Evolutionary conservation across 2,113 vertebrate genomes (phyloP), one percentile per base, ranked within the genome.

Genomic region (Sander lucioperca): DNA sequence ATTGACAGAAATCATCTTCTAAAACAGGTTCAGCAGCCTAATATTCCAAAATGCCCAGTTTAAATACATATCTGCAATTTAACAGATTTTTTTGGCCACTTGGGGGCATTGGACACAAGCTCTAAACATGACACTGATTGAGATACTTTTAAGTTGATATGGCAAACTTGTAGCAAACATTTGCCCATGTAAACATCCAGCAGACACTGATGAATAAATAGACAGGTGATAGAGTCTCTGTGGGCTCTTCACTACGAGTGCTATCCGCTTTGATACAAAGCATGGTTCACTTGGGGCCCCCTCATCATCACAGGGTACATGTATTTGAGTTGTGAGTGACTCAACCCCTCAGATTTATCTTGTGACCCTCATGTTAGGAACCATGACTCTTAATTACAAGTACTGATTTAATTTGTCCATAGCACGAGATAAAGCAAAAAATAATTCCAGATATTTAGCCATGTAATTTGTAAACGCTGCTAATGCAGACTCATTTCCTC

Each of bases 401-500:
- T 51, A 51, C 16, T 53, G 48, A 64, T 27, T 18, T n/a, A 48
- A 36, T 57, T 39, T 77, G 23, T 45, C 36, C 18, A n/a, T 18
- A 18, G 45, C 47, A 23, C 2, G 33, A 23, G 19, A 36, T 11
- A 16, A 50, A 23, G 1, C 6, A 33, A 23, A 51, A 51, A 74
- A 18, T 7, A 36, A 36, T 50, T 62, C 27, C 14, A 15, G 19
- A 47, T 58, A 43, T 59, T 33, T 18, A 62, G 19, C 12, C 11
- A 45, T 33, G 47, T 54, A 51, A 23, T 68, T 74, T 74, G n/a
- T 30, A 30, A 78, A 33, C 2, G 11, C 13, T 50, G 6, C 25
- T 16, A 50, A 16, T 45, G 63, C 56, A 21, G 30, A 19, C 74
- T 50, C 15, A 69, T 69, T 43, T 70, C 21, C 47, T 75, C 33